Conservation (phyloP, 92 coral and sea anemone species). For the Virgularia gustaviana region DNA sequence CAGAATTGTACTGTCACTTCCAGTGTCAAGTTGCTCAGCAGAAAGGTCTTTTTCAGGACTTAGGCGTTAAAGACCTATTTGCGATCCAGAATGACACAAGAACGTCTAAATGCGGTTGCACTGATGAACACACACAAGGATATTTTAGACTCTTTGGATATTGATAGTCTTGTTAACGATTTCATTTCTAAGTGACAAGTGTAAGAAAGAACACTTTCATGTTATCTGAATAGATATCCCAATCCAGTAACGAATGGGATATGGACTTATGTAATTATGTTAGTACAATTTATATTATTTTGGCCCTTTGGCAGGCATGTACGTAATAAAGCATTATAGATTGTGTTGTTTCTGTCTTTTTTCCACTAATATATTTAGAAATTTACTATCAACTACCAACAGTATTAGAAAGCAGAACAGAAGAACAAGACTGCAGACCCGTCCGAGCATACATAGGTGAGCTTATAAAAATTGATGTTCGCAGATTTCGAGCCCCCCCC, state of each 20-base stretch:
- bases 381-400: too few relatives aligned
- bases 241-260: not conserved
- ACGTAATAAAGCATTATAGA: too few relatives aligned
- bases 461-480: too few relatives aligned
- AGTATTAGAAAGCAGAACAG: too few relatives aligned
- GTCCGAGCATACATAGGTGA: too few relatives aligned
- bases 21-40: conserved; percentile 30
- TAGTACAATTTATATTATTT: not conserved
- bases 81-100: conserved; percentile 33
- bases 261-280: not conserved
- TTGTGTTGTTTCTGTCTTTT: too few relatives aligned
- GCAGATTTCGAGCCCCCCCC: too few relatives aligned
- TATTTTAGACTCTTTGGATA: conserved; percentile 22
- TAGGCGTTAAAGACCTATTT: conserved; percentile 31
- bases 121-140: conserved; percentile 25
- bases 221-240: conserved; percentile 32
- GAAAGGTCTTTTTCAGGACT: conserved; percentile 36
- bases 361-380: too few relatives aligned
- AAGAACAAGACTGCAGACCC: too few relatives aligned
- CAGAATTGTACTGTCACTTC: conserved; percentile 26
- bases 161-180: conserved; percentile 27
- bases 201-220: conserved; percentile 36
- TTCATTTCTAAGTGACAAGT: conserved; percentile 25
- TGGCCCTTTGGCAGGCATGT: not conserved
- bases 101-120: conserved; percentile 29